Conservation (phyloP, 2,888 invertebrate genomes). For the Drosophila maculinotata region DNA sequence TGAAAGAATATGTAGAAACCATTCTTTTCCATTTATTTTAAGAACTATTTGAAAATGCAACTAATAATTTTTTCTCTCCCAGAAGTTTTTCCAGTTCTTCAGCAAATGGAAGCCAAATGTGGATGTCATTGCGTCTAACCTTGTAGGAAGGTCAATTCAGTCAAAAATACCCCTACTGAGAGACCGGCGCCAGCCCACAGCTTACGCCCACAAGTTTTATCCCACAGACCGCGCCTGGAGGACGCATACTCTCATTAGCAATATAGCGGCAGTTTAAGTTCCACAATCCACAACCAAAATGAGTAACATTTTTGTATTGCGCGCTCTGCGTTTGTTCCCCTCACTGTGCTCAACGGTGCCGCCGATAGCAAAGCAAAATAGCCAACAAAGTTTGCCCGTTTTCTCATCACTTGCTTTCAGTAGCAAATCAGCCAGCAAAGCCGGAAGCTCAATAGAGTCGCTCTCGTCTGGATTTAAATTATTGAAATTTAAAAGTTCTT, state of each 20-base stretch:
- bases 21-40: conserved; percentile 1
- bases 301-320: conserved; percentile 42
- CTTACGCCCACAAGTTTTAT: conserved; percentile 27
- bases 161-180: conserved; percentile 14
- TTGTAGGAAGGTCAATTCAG: conserved; percentile 70
- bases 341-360: conserved; percentile 32
- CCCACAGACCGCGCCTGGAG: conserved; percentile 42
- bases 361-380: conserved; percentile 9
- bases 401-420: conserved; percentile 51
- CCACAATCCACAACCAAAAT: conserved; percentile 61
- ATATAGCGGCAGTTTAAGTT: conserved; percentile 17
- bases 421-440: conserved; percentile 69
- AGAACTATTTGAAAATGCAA: neutral
- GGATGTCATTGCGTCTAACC: conserved; percentile 62
- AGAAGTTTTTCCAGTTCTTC: conserved; percentile 3
- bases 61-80: neutral
- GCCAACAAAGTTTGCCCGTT: conserved; percentile 16
- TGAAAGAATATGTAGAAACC: neutral
- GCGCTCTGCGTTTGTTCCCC: conserved; percentile 38
- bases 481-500: conserved; percentile 64
- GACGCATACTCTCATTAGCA: conserved; percentile 26
- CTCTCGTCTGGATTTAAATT: conserved; percentile 63
- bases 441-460: conserved; percentile 61
- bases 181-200: conserved; percentile 38
- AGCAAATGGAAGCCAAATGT: conserved; percentile 24